These are phyloP conservation scores for Rhyzopertha dominica DNA, from an alignment of 1,140 invertebrate species.

Conservation along the genomic window DNA sequence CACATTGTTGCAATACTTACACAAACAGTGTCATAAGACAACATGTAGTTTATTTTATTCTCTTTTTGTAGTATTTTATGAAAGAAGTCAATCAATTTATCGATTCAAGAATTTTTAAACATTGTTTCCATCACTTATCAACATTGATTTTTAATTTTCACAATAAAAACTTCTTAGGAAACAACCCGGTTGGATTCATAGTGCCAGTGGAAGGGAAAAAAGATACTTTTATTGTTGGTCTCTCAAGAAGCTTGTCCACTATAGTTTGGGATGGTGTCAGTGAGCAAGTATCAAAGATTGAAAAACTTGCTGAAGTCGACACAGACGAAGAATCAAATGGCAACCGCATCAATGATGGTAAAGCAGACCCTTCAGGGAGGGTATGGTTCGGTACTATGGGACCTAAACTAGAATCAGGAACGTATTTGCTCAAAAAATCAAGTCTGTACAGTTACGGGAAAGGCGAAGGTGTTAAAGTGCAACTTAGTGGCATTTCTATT, in stretches of 20 bases:
- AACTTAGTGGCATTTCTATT: slow-evolving; percentile 53
- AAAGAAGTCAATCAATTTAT: no score
- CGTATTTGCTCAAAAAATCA: slow-evolving; percentile 18
- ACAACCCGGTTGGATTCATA: slow-evolving; percentile 44
- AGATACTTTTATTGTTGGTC: slow-evolving; percentile 59
- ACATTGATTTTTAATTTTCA: no score
- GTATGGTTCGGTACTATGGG: slow-evolving; percentile 54
- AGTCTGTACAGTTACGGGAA: slow-evolving; percentile 23
- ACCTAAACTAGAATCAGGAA: slow-evolving; percentile 16
- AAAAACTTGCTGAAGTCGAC: slow-evolving; percentile 43
- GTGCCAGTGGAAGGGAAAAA: slow-evolving; percentile 61
- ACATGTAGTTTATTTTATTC: no score
- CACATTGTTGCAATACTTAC: no score
- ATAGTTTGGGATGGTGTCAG: slow-evolving; percentile 61
- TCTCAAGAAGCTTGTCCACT: slow-evolving; percentile 54
- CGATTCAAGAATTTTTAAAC: no score
- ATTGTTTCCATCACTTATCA: no score
- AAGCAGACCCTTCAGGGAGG: slow-evolving; percentile 72
- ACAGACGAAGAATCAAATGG: slow-evolving; percentile 44
- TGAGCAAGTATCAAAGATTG: slow-evolving; percentile 23
- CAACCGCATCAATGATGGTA: slow-evolving; percentile 81
- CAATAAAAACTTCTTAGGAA: slow-evolving; percentile 13
- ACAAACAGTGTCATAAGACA: no score
- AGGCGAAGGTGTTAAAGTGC: slow-evolving; percentile 25
- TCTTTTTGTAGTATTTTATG: no score